Base-by-base conservation (phyloP, 1,140 invertebrate genomes). In the Drosophila nigrodunni region DNA sequence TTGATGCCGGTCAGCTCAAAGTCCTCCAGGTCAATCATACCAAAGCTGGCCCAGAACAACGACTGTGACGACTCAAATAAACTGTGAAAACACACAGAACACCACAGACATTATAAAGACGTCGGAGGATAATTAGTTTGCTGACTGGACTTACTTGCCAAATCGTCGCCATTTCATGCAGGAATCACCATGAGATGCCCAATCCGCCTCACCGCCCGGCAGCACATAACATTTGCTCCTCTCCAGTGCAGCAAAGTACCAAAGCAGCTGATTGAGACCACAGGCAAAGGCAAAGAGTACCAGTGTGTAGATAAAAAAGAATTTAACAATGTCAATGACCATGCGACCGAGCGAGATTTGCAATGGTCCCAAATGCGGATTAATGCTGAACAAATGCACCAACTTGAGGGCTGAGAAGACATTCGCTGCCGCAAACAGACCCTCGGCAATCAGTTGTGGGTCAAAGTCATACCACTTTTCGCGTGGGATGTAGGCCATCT, bases 371-470 rank as follows among this genome's bases (percentile, higher is more conserved):
- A 98, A 92, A 92, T 98, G 96, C 1, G 97, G 97, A 94, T 98
- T 98, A 50, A 98, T 97, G 15, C 97, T 97, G 92, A 98, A 98
- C 50, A 98, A 94, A 92, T 98, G 97, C 64, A 98, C 96, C 70
- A 98, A 92, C 93, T 98, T 98, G 18, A 98, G 92, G 2, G 97
- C 97, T 82, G 96, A 96, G 74, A 93, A 94, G 67, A 99, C 96
- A 93, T 99, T 99, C 43, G 98, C 98, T 11, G 97, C 98, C 9
- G 98, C 97, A 93, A 99, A 99, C 11, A 99, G 93, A 13, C 98
- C 98, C 91, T 99, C 98, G 4, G 97, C 97, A 44, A 99, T 97
- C 0, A 99, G 94, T 90, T 98, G 98, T 0, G 97, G 97, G 93
- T 99, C 98, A 92, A 97, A 99, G 10, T 96, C 96, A 86, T 98